Base-by-base conservation (phyloP, 1,140 invertebrate species). In the Chelonus insularis region DNA sequence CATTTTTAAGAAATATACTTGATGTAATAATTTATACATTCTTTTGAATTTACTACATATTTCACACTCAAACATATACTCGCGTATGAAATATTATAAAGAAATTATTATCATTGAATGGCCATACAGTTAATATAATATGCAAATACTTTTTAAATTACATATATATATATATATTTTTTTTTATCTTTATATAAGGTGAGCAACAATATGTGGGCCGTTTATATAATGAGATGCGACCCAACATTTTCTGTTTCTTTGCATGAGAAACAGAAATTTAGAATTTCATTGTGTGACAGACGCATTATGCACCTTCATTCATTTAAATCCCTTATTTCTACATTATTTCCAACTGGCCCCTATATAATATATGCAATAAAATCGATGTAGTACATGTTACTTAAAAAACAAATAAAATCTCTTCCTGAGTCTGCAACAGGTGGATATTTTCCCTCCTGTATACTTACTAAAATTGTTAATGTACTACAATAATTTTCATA, bases 401-500 rank as follows among this genome's bases (percentile, higher is more conserved):
- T 34, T 34, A 34, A 34, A 34, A 8, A 37, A n/a, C 11, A 11
- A 8, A 8, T 37, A 37, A 62, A 61, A 23, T 67, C 71, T 72
- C 55, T 73, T 74, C 68, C 67, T 70, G 75, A 76, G 76, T 76
- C 77, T 78, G 74, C 74, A 77, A 76, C 76, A 74, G 71, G 73
- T 72, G 65, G 72, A 63, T n/a, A 59, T 65, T 60, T 45, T 9
- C 61, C 67, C 64, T 68, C 64, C 63, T 54, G 67, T 63, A 20
- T 11, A 8, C 21, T 11, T 57, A 64, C 54, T 65, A 68, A 61
- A 62, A 65, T 64, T 60, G 64, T 63, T 7, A 6, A 7, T 6
- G 4, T 45, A 16, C 47, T 11, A 11, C 6, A 9, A 20, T 29
- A 23, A 47, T 16, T 1, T 43, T 21, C 7, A 18, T 21, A n/a